phyloP scores from a whole-genome alignment of 1,140 invertebrate genomes.

The Watersipora subatra region DNA sequence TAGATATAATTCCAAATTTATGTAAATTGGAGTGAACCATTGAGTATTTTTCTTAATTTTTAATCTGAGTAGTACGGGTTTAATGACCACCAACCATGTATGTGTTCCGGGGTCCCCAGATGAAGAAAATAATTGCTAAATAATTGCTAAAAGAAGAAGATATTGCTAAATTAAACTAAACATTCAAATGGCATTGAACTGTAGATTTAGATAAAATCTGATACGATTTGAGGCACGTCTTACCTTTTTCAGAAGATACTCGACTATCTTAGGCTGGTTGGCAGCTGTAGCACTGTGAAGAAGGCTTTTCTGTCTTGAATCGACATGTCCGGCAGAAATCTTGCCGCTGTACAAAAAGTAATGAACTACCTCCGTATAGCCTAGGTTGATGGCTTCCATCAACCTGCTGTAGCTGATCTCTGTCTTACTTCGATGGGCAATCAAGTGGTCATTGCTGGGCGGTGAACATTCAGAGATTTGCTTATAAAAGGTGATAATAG shows the following conservation, averaged over 20 bases:
- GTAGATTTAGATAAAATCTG: too few relatives aligned
- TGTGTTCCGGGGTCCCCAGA: too few relatives aligned
- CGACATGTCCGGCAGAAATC: slow-evolving; percentile 17
- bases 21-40: too few relatives aligned
- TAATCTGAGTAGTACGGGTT: too few relatives aligned
- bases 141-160: too few relatives aligned
- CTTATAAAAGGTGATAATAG: slow-evolving; percentile 34
- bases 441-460: background rate
- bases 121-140: too few relatives aligned
- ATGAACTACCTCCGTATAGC: slow-evolving; percentile 33
- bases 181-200: too few relatives aligned
- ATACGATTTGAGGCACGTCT: slow-evolving; percentile 5
- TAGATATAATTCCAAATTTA: too few relatives aligned
- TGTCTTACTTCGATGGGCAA: background rate
- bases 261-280: slow-evolving; percentile 25
- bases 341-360: slow-evolving; percentile 27
- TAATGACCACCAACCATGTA: too few relatives aligned
- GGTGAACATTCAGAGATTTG: background rate
- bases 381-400: slow-evolving; percentile 11
- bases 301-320: slow-evolving; percentile 24
- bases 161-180: too few relatives aligned
- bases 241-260: slow-evolving; percentile 31
- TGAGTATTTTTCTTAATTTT: too few relatives aligned
- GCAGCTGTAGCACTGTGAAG: slow-evolving; percentile 34
- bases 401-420: background rate